phyloP scores from a whole-genome alignment of 1,140 invertebrate species.

The Oedothorax gibbosus region DNA sequence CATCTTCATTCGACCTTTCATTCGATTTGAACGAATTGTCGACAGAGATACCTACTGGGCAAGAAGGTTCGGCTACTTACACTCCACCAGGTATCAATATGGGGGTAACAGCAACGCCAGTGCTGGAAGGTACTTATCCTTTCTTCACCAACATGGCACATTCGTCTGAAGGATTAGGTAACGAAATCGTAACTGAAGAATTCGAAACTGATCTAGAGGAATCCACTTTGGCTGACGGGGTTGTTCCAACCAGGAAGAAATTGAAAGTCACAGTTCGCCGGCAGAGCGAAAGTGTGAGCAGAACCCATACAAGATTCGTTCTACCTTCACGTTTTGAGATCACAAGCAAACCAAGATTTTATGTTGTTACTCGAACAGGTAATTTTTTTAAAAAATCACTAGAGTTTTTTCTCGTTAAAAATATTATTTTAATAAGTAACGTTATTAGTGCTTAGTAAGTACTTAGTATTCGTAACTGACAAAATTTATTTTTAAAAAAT shows the following conservation, averaged over 20 bases:
- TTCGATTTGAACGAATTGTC: conserved; percentile 37
- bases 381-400: not conserved
- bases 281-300: conserved; percentile 50
- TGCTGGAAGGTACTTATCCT: conserved; percentile 12
- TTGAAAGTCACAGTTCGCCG: conserved; percentile 56
- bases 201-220: conserved; percentile 13
- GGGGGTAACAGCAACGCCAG: conserved; percentile 12
- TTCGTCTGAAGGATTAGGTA: not conserved
- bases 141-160: conserved; percentile 6
- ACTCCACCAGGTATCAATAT: conserved; percentile 30
- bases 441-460: not conserved
- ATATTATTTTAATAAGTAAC: not conserved
- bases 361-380: conserved; percentile 63
- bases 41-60: not conserved
- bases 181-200: conserved; percentile 12
- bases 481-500: not conserved
- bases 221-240: conserved; percentile 5
- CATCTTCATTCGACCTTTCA: conserved; percentile 46
- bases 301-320: conserved; percentile 61
- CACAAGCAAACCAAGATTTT: conserved; percentile 60
- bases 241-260: conserved; percentile 28
- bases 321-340: conserved; percentile 52
- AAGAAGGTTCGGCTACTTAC: conserved; percentile 14
- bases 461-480: not conserved
- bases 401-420: not conserved